A percentile compares a stretch with the other conserved stretches of the same genome.
These are phyloP conservation scores for Exaiptasia diaphana DNA, from an alignment of 64 coral and sea anemone genomes.

Conservation along the genomic window DNA sequence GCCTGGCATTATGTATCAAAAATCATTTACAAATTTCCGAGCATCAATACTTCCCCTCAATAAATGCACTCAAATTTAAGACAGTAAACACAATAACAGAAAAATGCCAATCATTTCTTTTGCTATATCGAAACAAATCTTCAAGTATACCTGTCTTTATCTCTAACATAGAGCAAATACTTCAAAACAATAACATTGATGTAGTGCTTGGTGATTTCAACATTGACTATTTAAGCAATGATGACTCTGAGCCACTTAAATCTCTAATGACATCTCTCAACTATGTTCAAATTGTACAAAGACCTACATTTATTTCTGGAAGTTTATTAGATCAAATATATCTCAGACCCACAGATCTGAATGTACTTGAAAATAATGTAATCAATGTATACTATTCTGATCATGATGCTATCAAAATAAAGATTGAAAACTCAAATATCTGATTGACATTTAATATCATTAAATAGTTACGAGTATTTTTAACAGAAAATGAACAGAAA, in stretches of 20 bases:
- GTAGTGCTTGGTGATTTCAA: constrained; percentile 25
- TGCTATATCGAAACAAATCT: constrained; percentile 6
- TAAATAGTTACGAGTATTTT: no score
- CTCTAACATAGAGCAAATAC: neutral
- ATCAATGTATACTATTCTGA: constrained; percentile 28
- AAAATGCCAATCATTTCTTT: neutral
- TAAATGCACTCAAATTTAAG: neutral
- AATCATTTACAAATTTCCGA: neutral
- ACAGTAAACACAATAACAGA: neutral
- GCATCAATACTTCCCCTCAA: neutral
- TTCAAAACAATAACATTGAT: neutral
- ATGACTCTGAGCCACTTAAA: neutral
- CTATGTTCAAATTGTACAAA: constrained; percentile 9
- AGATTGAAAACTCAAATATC: no score
- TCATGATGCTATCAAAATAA: constrained; percentile 9
- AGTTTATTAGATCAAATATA: constrained; percentile 21
- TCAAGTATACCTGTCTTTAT: neutral
- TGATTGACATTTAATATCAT: no score
- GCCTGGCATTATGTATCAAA: constrained; percentile 17
- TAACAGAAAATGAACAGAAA: no score
- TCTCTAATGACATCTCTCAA: neutral
- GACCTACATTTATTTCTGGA: constrained; percentile 17
- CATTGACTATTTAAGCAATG: neutral
- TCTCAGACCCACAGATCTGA: neutral
- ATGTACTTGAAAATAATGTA: neutral